phyloP scores from a whole-genome alignment of 2,113 vertebrate species.

The Amazona vittata region DNA sequence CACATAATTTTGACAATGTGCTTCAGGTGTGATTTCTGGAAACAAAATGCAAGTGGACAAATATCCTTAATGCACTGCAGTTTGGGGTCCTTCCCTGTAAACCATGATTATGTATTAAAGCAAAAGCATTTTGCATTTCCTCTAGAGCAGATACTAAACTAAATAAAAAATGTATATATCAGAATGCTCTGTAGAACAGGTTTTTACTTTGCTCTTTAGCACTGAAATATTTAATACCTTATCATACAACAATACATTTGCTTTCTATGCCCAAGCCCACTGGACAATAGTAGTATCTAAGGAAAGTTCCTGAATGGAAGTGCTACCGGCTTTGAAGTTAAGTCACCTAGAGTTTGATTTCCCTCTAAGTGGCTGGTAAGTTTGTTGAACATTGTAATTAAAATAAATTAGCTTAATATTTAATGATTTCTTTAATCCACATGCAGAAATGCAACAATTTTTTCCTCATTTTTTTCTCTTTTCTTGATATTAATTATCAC shows the following conservation, averaged over 20 bases:
- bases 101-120: not conserved
- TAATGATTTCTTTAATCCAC: not conserved
- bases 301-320: not conserved
- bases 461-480: not conserved
- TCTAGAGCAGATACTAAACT: not conserved
- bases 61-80: not conserved
- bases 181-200: not conserved
- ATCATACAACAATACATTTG: not conserved
- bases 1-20: constrained; percentile 46
- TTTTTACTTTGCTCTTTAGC: not conserved
- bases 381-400: not conserved
- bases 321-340: not conserved
- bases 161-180: not conserved
- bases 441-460: not conserved
- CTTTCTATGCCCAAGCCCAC: not conserved
- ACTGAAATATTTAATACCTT: not conserved
- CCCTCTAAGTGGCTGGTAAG: not conserved
- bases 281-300: not conserved
- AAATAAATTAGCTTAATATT: not conserved
- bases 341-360: not conserved
- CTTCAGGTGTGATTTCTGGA: constrained; percentile 44
- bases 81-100: constrained; percentile 8
- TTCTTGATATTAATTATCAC: not conserved
- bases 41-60: constrained; percentile 33
- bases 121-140: not conserved